phyloP scores from a whole-genome alignment of 2,888 invertebrate genomes.

The Rambutsinella grinnellia region DNA sequence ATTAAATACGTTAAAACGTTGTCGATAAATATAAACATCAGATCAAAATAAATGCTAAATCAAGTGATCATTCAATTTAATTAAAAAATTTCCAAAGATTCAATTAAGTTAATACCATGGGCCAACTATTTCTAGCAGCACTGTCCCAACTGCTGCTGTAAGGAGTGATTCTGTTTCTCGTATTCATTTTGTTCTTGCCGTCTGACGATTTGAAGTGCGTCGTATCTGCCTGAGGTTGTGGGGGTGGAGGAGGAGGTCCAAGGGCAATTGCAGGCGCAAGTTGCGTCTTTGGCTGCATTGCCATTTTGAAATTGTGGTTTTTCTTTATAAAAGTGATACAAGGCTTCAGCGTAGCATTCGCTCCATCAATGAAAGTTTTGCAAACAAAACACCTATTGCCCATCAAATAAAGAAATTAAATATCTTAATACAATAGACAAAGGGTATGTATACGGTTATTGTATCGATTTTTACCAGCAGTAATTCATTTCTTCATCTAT shows the following conservation, averaged over 20 bases:
- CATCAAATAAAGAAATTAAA: constrained; percentile 3
- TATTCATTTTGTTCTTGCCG: constrained; percentile 33
- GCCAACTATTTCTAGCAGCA: constrained; percentile 48
- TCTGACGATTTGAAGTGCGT: constrained; percentile 22
- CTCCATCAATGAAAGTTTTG: constrained; percentile 38
- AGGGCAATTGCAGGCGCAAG: constrained; percentile 49
- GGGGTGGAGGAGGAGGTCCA: constrained; percentile 59
- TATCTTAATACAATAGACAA: too few species aligned
- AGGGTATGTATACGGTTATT: too few species aligned
- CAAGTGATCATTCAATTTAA: too few species aligned
- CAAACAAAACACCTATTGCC: constrained; percentile 58
- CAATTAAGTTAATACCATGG: constrained; percentile 49
- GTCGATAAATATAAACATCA: too few species aligned
- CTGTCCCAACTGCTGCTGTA: constrained; percentile 39
- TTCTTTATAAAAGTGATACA: neutral
- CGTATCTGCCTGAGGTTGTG: constrained; percentile 51
- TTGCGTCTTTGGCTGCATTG: too few species aligned
- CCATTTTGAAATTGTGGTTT: neutral
- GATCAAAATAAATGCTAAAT: too few species aligned
- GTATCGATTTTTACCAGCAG: constrained; percentile 57
- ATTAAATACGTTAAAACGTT: neutral
- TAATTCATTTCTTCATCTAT: constrained; percentile 41
- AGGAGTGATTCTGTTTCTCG: constrained; percentile 18
- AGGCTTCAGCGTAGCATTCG: constrained; percentile 11
- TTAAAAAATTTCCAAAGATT: too few species aligned